phyloP scores from a whole-genome alignment of 2,888 invertebrate species.

The Eristalinus aeneus region DNA sequence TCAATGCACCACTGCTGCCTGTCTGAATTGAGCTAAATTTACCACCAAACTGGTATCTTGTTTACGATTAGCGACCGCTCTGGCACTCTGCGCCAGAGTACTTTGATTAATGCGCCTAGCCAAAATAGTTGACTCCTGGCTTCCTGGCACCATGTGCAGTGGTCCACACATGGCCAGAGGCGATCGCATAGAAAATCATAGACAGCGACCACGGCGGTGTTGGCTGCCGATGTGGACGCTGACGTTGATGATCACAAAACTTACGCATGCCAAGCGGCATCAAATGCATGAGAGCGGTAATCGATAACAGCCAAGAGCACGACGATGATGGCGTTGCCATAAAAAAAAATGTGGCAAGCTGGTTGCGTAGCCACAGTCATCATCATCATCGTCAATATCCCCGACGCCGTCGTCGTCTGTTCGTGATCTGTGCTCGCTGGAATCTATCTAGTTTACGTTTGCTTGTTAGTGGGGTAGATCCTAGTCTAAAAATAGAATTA shows the following conservation, averaged over 20 bases:
- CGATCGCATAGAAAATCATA: slow-evolving; percentile 25
- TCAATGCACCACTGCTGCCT: slow-evolving; percentile 3
- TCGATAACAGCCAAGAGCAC: slow-evolving; percentile 21
- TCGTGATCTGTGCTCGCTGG: slow-evolving; percentile 18
- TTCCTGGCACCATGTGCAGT: slow-evolving; percentile 43
- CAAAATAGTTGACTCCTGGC: slow-evolving; percentile 57
- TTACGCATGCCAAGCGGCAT: slow-evolving; percentile 37
- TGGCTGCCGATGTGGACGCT: background rate
- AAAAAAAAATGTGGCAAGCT: slow-evolving; percentile 17
- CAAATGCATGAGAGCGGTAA: slow-evolving; percentile 34
- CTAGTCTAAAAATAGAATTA: slow-evolving; percentile 62
- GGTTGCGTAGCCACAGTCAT: background rate
- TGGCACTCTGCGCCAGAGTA: slow-evolving; percentile 6
- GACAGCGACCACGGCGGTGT: background rate
- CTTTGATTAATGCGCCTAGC: slow-evolving; percentile 56
- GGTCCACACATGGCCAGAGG: slow-evolving; percentile 31
- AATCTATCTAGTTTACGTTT: slow-evolving; percentile 61
- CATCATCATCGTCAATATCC: background rate
- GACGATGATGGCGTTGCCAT: slow-evolving; percentile 2
- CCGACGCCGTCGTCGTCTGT: background rate
- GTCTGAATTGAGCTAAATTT: slow-evolving; percentile 66
- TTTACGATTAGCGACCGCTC: slow-evolving; percentile 44
- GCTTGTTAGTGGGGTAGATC: slow-evolving; percentile 46
- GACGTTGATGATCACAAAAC: slow-evolving; percentile 27
- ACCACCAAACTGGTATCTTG: slow-evolving; percentile 52